Evolutionary conservation across 2,797 vertebrate species (phyloP).

Genomic region (Myotis myotis): DNA sequence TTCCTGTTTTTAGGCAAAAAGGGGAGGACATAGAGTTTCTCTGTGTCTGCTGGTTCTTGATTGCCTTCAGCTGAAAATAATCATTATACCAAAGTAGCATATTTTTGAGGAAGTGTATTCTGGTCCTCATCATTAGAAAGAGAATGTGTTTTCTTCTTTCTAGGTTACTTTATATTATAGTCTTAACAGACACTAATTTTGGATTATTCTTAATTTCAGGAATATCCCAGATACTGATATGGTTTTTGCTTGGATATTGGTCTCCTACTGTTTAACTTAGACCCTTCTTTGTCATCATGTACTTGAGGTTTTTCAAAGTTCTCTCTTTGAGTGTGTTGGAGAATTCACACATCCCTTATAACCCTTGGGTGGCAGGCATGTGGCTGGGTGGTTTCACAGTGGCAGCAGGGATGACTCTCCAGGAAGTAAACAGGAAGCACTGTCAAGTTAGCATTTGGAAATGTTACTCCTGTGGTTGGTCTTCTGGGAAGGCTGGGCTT

Average conservation of each 20-base stretch:
- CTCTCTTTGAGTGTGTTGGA: neutral
- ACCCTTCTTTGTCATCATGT: neutral
- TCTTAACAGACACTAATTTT: conserved; percentile 10
- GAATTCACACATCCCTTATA: neutral
- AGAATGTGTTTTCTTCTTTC: neutral
- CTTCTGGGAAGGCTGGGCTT: neutral
- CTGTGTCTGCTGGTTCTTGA: neutral
- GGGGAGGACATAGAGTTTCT: neutral
- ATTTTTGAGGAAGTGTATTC: neutral
- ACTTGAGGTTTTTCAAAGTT: neutral
- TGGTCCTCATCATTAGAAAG: neutral
- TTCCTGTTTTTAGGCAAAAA: neutral
- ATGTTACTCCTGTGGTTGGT: neutral
- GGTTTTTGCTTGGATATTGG: neutral
- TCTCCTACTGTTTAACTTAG: neutral
- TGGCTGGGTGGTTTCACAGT: neutral
- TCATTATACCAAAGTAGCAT: neutral
- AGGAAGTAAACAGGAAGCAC: neutral
- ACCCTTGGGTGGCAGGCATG: neutral
- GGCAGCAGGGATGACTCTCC: neutral
- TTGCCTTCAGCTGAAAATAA: neutral
- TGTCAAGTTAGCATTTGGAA: neutral
- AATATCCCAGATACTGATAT: neutral
- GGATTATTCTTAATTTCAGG: neutral
- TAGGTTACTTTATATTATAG: neutral